phyloP scores from a whole-genome alignment of 2,113 vertebrate genomes.

The Oreochromis aureus region DNA sequence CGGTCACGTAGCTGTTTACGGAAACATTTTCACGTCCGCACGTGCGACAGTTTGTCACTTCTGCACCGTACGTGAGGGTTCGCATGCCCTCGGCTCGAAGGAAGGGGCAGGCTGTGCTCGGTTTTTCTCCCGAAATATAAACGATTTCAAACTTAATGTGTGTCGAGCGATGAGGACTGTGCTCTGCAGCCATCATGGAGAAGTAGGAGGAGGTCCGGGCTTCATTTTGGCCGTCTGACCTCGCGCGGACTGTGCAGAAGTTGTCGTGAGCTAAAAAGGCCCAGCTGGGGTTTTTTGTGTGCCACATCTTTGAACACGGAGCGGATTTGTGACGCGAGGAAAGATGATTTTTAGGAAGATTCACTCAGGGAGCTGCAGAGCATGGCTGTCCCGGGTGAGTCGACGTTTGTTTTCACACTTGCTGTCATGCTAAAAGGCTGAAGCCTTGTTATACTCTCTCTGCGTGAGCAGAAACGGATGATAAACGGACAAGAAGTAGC shows the following conservation, averaged over 20 bases:
- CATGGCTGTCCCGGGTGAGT: conserved; percentile 59
- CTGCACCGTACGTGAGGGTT: neutral
- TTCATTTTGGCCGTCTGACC: neutral
- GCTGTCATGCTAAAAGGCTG: neutral
- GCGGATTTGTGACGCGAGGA: neutral
- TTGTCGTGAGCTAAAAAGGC: neutral
- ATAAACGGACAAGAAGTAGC: neutral
- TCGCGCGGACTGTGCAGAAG: neutral
- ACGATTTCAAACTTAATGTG: neutral
- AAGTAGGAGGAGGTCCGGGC: neutral
- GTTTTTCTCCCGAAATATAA: neutral
- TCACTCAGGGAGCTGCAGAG: conserved; percentile 20
- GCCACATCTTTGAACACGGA: neutral
- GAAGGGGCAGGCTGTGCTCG: neutral
- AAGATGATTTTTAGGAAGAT: conserved; percentile 61
- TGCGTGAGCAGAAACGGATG: neutral
- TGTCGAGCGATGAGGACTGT: conserved; percentile 11
- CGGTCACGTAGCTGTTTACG: conserved; percentile 45
- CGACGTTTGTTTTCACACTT: neutral
- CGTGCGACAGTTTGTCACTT: conserved; percentile 25
- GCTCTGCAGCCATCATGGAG: neutral
- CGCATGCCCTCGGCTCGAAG: neutral
- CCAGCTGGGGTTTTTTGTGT: neutral
- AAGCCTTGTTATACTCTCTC: neutral
- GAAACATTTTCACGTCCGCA: conserved; percentile 48